Evolutionary conservation across 37 sponge, comb jelly and placozoan species (phyloP).

Genomic region (Lycopodina hypogea): DNA sequence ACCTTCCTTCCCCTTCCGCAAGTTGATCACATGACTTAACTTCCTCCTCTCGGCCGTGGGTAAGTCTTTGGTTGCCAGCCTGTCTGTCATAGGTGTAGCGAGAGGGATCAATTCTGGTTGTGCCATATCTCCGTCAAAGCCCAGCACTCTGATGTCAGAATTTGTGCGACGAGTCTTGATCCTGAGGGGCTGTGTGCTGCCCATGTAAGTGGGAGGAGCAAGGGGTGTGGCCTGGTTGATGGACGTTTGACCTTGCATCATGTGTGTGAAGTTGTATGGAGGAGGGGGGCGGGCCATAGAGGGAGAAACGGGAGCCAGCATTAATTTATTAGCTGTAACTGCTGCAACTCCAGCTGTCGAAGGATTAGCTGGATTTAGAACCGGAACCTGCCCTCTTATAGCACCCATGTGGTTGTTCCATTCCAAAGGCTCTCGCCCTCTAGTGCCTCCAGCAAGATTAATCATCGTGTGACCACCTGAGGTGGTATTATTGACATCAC

Average conservation of each 20-base stretch:
- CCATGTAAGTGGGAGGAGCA: conserved; percentile 17
- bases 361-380: not conserved
- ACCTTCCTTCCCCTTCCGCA: conserved; percentile 56
- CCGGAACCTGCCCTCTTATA: not conserved
- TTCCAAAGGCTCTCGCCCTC: not conserved
- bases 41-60: conserved; percentile 12
- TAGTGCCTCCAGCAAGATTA: not conserved
- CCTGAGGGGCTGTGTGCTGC: not conserved
- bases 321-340: not conserved
- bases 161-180: not conserved
- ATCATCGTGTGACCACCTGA: not conserved
- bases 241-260: not conserved
- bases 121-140: not conserved
- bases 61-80: conserved; percentile 13
- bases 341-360: no score
- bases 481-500: no score
- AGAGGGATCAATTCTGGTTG: conserved; percentile 15
- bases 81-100: conserved; percentile 23
- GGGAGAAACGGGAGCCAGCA: conserved; percentile 1
- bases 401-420: conserved; percentile 9
- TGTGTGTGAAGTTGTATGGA: conserved; percentile 20
- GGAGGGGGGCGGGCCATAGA: conserved; percentile 6
- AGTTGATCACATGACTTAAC: not conserved
- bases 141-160: conserved; percentile 33
- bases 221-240: not conserved